Base-by-base conservation (phyloP, 1,140 invertebrate species). In the Ostrea denselamellosa region DNA sequence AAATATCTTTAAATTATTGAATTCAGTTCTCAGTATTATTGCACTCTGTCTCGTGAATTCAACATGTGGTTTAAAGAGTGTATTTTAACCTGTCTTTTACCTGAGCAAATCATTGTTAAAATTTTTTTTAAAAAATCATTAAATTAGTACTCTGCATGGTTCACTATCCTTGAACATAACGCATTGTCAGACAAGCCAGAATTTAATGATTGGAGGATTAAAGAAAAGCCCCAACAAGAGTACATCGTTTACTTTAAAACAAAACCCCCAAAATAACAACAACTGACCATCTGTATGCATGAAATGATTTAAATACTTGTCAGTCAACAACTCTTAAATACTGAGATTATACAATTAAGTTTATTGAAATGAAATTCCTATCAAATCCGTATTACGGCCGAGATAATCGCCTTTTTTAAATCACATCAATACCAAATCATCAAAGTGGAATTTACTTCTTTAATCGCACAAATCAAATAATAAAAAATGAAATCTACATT, bases 361-460 rank as follows among this genome's bases (percentile, higher is more conserved):
- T 17, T 62, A 19, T 62, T 14, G n/a, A 62, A 62, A 62, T n/a
- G 58, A 62, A 62, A 62, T 62, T n/a, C 58, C 14, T 19, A 62
- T 62, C n/a, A 62, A 62, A 62, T 17, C 58, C 34, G 34, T 44
- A 44, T 44, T 44, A 44, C 5, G 34, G 34, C 34, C 34, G 34
- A 44, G 34, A 44, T 58, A 58, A 58, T 58, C 56, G 14, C 17
- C 56, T 62, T 12, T 2, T 56, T 2, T 12, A 56, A 56, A 56
- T 12, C 9, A 56, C 14, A 19, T 17, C 17, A n/a, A 62, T 62
- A 62, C 56, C 14, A 5, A 62, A 62, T 62, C 56, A 17, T 14
- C 68, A 77, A 77, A 77, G 28, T 77, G 68, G 25, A 77, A 77
- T 34, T 77, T 25, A 25, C 28, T 28, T 77, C 68, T 28, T 34